These are phyloP conservation scores for Cheirogaleus medius DNA, from an alignment of 2,113 vertebrate species.

Conservation along the genomic window DNA sequence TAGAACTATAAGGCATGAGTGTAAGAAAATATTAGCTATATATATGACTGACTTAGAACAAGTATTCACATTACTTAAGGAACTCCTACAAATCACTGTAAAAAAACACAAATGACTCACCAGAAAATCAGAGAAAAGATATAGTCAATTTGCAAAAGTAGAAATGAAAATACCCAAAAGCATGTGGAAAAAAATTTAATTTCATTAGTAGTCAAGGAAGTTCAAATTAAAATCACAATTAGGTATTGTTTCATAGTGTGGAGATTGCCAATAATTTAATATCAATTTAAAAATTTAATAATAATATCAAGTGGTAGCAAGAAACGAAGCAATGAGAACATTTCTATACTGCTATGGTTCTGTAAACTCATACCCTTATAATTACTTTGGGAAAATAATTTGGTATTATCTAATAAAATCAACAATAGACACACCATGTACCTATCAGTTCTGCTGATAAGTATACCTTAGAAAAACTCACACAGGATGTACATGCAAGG, in stretches of 20 bases:
- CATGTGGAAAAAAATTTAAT: neutral
- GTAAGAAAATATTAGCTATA: neutral
- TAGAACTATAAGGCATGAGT: neutral
- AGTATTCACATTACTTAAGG: neutral
- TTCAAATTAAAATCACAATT: neutral
- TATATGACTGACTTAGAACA: neutral
- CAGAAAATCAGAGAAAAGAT: neutral
- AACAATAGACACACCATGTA: neutral
- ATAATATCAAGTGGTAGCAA: neutral
- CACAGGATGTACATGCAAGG: neutral
- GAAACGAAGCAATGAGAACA: neutral
- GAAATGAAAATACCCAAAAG: neutral
- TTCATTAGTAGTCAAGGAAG: neutral
- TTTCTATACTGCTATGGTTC: neutral
- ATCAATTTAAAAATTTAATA: neutral
- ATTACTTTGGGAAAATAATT: neutral
- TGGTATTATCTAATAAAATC: neutral
- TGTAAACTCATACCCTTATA: neutral
- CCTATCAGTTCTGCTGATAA: neutral
- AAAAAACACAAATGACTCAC: neutral
- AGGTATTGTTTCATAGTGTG: neutral
- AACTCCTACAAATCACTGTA: neutral
- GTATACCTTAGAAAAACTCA: neutral
- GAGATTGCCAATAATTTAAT: neutral
- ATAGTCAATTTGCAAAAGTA: neutral